A percentile compares a stretch with the other conserved stretches of the same genome.
These are phyloP conservation scores for Psix sp. DNA, from an alignment of 1,140 invertebrate species.

Conservation along the genomic window DNA sequence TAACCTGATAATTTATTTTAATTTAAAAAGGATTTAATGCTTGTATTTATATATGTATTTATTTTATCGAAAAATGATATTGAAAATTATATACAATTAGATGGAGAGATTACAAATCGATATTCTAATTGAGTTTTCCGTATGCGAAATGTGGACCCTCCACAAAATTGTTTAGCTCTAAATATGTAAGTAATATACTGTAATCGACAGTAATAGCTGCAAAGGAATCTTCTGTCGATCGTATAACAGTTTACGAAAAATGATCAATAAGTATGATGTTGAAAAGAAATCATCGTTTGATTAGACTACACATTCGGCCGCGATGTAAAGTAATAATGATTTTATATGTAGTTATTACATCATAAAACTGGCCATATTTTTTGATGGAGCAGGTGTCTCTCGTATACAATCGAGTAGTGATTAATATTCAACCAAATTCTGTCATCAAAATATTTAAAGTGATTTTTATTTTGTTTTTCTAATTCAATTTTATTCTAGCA, in stretches of 20 bases:
- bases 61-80: conserved; percentile 32
- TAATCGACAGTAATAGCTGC: conserved; percentile 69
- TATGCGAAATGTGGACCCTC: conserved; percentile 63
- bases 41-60: no score
- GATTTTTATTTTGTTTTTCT: no score
- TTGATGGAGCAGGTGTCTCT: conserved; percentile 44
- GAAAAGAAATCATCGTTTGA: conserved; percentile 37
- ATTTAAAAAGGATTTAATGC: no score
- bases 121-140: no score
- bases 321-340: conserved; percentile 42
- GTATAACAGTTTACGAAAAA: conserved; percentile 40
- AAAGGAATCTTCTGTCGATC: conserved; percentile 29
- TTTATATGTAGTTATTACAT: conserved; percentile 49
- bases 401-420: conserved; percentile 19
- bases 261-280: conserved; percentile 41
- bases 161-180: conserved; percentile 66
- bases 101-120: conserved; percentile 34
- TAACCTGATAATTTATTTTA: no score
- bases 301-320: conserved; percentile 21
- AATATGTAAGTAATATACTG: conserved; percentile 68
- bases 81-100: conserved; percentile 17
- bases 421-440: conserved; percentile 25
- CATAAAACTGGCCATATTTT: conserved; percentile 35
- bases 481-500: no score
- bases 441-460: conserved; percentile 20